phyloP scores from a whole-genome alignment of 2,113 vertebrate species.

The Pseudorhombus dupliciocellatus region DNA sequence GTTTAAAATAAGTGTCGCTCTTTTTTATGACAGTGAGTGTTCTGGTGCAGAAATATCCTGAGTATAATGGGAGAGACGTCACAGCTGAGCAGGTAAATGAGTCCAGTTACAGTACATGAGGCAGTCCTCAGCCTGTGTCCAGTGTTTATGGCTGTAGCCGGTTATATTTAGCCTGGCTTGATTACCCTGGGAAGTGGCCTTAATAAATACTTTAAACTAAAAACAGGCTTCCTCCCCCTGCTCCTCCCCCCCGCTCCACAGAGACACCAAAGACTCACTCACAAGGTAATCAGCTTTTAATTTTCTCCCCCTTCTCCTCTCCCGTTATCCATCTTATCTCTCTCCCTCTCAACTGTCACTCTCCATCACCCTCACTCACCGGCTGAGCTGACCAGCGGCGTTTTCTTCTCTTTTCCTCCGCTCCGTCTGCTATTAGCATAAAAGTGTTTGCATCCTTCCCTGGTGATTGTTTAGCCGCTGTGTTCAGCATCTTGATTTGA shows the following conservation, averaged over 20 bases:
- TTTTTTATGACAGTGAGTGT: neutral
- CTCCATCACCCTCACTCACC: constrained; percentile 37
- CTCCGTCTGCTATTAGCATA: constrained; percentile 67
- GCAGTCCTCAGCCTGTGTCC: constrained; percentile 20
- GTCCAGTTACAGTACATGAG: constrained; percentile 10
- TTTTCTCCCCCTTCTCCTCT: constrained; percentile 45
- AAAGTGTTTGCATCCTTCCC: constrained; percentile 65
- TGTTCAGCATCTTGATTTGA: constrained; percentile 75
- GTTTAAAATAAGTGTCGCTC: neutral
- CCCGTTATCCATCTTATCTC: constrained; percentile 39
- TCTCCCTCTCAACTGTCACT: constrained; percentile 19
- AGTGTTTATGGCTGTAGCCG: constrained; percentile 37
- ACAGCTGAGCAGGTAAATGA: neutral
- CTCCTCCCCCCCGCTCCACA: constrained; percentile 38
- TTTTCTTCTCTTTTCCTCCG: constrained; percentile 24
- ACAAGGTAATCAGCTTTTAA: constrained; percentile 76
- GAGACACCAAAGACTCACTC: constrained; percentile 62
- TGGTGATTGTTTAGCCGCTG: constrained; percentile 72
- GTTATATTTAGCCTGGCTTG: constrained; percentile 62
- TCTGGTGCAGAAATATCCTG: neutral
- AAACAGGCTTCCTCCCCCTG: constrained; percentile 35
- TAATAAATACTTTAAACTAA: constrained; percentile 69
- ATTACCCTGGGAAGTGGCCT: constrained; percentile 60
- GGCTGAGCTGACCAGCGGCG: constrained; percentile 16
- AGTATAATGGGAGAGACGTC: neutral